Evolutionary conservation across 2,797 vertebrate species (phyloP), one percentile per base, ranked within the genome.

Genomic region (Kryptolebias ocellatus): DNA sequence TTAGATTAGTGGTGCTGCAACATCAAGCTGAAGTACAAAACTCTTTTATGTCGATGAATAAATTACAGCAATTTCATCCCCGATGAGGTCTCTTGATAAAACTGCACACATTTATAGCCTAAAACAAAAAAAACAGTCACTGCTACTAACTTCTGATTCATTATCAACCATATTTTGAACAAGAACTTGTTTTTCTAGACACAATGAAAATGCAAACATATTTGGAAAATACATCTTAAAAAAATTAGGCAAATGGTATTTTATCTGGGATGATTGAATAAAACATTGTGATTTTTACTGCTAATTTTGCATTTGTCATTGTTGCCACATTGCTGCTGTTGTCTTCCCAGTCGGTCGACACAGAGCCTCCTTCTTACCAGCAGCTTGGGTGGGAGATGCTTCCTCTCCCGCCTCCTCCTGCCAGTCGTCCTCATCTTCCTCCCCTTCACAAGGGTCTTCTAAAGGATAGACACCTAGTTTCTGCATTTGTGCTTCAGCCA

Each of bases 401-500:
- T 85, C 81, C 75, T 87, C 90, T 70, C 86, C 79, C 80, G 90
- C 72, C 79, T 88, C 80, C 56, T 75, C 57, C 63, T 90, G 78
- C 83, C 76, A 80, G 61, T 76, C 37, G 72, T 93, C 94, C 74
- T 95, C 94, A 51, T 93, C 92, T 60, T 95, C 95, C 77, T 94
- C 94, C 84, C 92, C 93, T 76, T 94, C 92, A 61, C 86, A 90
- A 75, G 94, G 92, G 42, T 94, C 93, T 74, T 96, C 95, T 79
- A 89, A 74, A 80, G 93, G 92, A 89, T 93, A 94, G 52, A 92
- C 88, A 83, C 94, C 90, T 87, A 97, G 87, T 83, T 95, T 90
- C 94, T 95, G 95, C 95, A 98, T 93, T 78, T 99, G 96, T 79
- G 96, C 96, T 88, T 98, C 96, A 72, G 96, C 97, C 65, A 99